Percentiles rank a stretch among this genome's conserved stretches.
Conservation (phyloP, 64 coral and sea anemone genomes). For the Pocillopora verrucosa region DNA sequence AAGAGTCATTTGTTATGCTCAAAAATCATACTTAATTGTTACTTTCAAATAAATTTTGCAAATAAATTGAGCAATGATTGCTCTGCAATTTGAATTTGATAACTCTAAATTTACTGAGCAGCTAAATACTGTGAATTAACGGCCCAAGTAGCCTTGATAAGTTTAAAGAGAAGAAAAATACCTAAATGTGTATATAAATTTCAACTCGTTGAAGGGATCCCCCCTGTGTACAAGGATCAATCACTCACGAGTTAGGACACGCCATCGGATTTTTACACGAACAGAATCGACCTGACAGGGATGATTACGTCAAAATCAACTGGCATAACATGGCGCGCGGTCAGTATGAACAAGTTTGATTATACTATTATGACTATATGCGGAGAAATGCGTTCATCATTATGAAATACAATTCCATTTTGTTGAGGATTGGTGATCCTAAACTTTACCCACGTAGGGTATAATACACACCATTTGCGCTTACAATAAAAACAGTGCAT, state of each 20-base stretch:
- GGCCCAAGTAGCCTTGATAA: too few species aligned
- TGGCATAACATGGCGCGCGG: not conserved
- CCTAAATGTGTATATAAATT: not conserved
- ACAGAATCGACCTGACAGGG: constrained; percentile 29
- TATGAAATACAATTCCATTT: too few species aligned
- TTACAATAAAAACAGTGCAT: too few species aligned
- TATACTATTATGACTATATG: too few species aligned
- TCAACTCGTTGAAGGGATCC: constrained; percentile 2
- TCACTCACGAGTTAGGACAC: constrained; percentile 18
- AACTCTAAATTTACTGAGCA: too few species aligned
- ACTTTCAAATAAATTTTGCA: not conserved
- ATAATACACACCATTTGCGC: too few species aligned
- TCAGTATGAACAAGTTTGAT: not conserved
- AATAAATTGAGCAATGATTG: not conserved
- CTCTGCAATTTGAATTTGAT: not conserved
- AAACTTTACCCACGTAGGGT: too few species aligned
- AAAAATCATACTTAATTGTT: not conserved
- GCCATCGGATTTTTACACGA: constrained; percentile 8
- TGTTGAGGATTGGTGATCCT: too few species aligned
- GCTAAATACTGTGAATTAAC: too few species aligned
- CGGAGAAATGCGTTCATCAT: too few species aligned
- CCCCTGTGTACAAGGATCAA: constrained; percentile 16
- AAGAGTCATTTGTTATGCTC: too few species aligned
- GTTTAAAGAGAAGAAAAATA: too few species aligned
- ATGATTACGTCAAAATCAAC: constrained; percentile 3